Percentiles rank a stretch among this genome's conserved stretches.
phyloP scores from a whole-genome alignment of 1,140 invertebrate species.

The Cataglyphis hispanica region DNA sequence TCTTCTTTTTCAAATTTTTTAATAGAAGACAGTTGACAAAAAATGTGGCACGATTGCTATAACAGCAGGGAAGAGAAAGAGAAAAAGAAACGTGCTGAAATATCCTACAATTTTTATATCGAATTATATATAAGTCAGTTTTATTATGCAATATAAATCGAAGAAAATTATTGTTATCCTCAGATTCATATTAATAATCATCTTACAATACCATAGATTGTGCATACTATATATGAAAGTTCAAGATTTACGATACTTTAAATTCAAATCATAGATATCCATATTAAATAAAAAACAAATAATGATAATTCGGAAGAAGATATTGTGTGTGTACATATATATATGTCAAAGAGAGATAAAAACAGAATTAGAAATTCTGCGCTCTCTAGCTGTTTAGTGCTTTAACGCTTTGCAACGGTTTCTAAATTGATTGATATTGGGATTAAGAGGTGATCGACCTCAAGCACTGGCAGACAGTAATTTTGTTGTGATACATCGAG shows the following conservation, averaged over 20 bases:
- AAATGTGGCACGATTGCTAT: neutral
- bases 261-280: neutral
- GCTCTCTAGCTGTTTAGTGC: neutral
- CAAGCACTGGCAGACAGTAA: neutral
- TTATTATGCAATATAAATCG: neutral
- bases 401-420: neutral
- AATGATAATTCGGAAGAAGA: neutral
- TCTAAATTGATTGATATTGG: constrained; percentile 19
- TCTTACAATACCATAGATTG: neutral
- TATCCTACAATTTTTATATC: neutral
- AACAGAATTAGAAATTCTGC: neutral
- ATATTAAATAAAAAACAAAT: neutral
- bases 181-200: neutral
- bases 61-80: too few relatives aligned
- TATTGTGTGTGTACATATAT: too few relatives aligned
- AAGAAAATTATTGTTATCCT: neutral
- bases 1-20: neutral
- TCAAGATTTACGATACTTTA: neutral
- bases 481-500: constrained; percentile 15
- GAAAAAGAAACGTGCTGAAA: neutral
- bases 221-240: neutral
- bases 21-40: neutral
- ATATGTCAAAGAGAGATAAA: neutral
- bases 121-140: constrained; percentile 2
- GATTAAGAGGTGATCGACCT: constrained; percentile 25